A percentile compares a stretch with the other conserved stretches of the same genome.
These are phyloP conservation scores for Aix galericulata DNA, from an alignment of 2,113 vertebrate genomes.

Conservation along the genomic window DNA sequence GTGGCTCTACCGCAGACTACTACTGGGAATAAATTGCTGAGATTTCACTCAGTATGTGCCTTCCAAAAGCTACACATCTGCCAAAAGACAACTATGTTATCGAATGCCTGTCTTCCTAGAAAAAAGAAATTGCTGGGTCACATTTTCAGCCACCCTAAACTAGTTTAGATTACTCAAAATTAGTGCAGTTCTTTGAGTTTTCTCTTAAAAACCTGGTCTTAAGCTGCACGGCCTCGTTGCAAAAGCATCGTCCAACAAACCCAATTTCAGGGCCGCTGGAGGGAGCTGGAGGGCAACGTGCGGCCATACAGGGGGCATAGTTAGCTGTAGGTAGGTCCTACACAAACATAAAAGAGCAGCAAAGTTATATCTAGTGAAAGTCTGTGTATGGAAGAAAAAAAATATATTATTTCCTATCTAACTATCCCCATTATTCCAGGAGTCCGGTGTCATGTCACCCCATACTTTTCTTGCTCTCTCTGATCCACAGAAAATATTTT, in stretches of 20 bases:
- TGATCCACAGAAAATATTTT: neutral
- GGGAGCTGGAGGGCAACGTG: slow-evolving; percentile 6
- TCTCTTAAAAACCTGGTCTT: rapidly evolving
- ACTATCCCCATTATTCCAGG: neutral
- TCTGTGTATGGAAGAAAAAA: rapidly evolving
- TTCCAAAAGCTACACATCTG: neutral
- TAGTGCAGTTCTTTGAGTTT: neutral
- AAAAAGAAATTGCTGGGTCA: neutral
- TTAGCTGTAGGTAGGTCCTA: neutral
- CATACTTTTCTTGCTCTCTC: neutral
- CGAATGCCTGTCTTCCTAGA: neutral
- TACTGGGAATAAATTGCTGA: rapidly evolving
- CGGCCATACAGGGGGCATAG: neutral
- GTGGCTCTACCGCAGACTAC: neutral
- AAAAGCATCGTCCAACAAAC: neutral
- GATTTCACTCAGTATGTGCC: rapidly evolving
- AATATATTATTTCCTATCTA: neutral
- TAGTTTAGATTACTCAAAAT: rapidly evolving
- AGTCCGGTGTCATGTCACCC: rapidly evolving
- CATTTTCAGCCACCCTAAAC: neutral
- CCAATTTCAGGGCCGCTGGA: neutral
- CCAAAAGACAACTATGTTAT: neutral
- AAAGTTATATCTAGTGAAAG: rapidly evolving
- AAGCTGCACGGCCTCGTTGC: rapidly evolving
- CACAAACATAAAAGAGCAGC: neutral